A percentile compares a stretch with the other conserved stretches of the same genome.
phyloP scores from a whole-genome alignment of 2,797 vertebrate genomes.

The Gallinago nigripennis region DNA sequence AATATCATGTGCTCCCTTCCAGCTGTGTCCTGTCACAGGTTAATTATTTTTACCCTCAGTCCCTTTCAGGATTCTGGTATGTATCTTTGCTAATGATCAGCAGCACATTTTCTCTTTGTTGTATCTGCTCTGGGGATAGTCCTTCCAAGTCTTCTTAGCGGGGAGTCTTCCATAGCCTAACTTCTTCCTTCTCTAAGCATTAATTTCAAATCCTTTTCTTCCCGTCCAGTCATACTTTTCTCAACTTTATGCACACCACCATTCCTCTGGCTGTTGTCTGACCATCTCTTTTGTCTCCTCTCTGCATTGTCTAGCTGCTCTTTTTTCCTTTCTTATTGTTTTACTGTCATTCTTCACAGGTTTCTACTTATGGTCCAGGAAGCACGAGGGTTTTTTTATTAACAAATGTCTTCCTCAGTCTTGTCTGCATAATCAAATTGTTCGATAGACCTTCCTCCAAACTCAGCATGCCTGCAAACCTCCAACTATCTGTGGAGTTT shows the following conservation, averaged over 20 bases:
- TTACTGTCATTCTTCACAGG: background rate
- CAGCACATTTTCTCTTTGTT: background rate
- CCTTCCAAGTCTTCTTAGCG: background rate
- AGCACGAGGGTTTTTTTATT: background rate
- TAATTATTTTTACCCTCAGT: constrained; percentile 21
- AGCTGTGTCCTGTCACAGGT: constrained; percentile 1
- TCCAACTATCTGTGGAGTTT: background rate
- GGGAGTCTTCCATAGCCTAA: background rate
- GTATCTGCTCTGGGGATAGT: background rate
- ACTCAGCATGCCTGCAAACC: background rate
- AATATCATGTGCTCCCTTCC: constrained; percentile 5
- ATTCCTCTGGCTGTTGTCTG: background rate
- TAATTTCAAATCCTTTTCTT: constrained; percentile 36
- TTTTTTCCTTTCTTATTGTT: background rate
- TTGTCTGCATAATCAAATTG: background rate
- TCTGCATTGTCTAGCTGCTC: background rate
- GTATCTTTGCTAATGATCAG: background rate
- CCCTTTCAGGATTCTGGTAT: background rate
- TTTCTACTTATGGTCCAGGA: background rate
- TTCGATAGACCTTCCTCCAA: background rate
- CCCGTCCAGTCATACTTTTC: background rate
- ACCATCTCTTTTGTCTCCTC: background rate
- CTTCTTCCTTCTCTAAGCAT: background rate
- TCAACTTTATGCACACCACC: background rate
- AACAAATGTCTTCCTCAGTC: background rate